Conservation (phyloP, 2,797 vertebrate species). For the Denticeps clupeoides region DNA sequence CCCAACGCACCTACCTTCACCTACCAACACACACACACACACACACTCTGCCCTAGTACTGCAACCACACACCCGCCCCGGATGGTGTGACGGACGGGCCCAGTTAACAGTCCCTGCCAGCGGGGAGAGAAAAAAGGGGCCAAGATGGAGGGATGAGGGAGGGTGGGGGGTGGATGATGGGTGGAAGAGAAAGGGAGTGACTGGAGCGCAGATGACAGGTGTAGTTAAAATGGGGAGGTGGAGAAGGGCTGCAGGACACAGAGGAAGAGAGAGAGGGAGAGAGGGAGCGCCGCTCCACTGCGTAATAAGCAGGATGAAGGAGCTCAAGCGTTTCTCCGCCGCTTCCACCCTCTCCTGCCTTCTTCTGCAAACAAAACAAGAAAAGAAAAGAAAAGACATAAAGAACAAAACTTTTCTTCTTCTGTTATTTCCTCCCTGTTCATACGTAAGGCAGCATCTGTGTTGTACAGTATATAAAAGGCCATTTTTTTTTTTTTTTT, state of each 20-base stretch:
- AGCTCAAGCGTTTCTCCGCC: slow-evolving; percentile 48
- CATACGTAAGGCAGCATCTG: no score
- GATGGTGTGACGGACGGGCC: slow-evolving; percentile 61
- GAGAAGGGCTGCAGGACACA: slow-evolving; percentile 60
- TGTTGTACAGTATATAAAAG: no score
- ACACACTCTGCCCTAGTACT: slow-evolving; percentile 32
- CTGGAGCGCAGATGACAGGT: slow-evolving; percentile 70
- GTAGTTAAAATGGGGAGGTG: slow-evolving; percentile 65
- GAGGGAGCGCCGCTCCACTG: slow-evolving; percentile 35
- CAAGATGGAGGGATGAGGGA: background rate
- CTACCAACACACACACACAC: slow-evolving; percentile 17
- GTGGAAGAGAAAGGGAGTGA: slow-evolving; percentile 57
- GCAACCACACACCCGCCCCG: slow-evolving; percentile 26
- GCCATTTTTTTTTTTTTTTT: slow-evolving; percentile 4
- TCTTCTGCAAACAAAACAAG: no score
- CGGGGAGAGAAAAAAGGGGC: slow-evolving; percentile 11
- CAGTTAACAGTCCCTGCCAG: slow-evolving; percentile 60
- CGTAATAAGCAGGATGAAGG: slow-evolving; percentile 56
- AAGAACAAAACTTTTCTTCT: no score
- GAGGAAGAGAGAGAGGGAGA: no score
- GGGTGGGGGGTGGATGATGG: slow-evolving; percentile 29
- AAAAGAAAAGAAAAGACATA: no score
- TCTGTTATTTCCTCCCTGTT: no score
- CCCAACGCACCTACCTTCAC: slow-evolving; percentile 7
- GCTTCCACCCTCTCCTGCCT: slow-evolving; percentile 26